Evolutionary conservation across 2,888 invertebrate genomes (phyloP), one percentile per base, ranked within the genome.

Genomic region (Diachrysia chrysitis): DNA sequence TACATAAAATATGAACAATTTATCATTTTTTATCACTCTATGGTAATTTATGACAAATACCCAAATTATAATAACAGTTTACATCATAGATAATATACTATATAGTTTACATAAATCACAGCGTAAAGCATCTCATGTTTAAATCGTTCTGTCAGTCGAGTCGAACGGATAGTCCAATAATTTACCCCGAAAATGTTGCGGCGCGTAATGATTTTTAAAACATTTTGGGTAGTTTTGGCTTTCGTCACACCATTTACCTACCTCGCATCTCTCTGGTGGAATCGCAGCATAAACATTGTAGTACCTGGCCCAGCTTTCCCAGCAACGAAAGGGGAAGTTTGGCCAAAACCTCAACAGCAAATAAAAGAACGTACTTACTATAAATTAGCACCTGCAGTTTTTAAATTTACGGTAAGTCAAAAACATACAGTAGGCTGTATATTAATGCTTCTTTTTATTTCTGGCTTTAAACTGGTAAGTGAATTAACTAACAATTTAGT

Each of bases 341-440:
- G 97, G 97, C 97, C 97, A 0, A 93, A 96, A 84, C 97, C 97
- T 0, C 96, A 96, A 73, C 79, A 90, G 12, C 96, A 96, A 87
- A 84, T 88, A 53, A 92, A 93, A 73, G 84, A 87, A 12, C 87
- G 90, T 21, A 85, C 85, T 14, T 96, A 90, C 87, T 95, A 92
- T 79, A 85, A 95, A 67, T 83, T 97, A 19, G 83, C 95, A 63
- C 95, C 96, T 1, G 83, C 90, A 5, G 83, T 86, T 63, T 96
- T 97, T 82, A 78, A 90, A 68, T 94, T 96, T 81, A 81, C 89
- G 85, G 96, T 96, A 89, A 91, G 93, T 66, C 29, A 23, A 29
- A 29, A 63, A 12, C 9, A 16, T 23, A 57, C 2, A 37, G 9
- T 25, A 42, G 42, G n/a, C 42, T 42, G 5, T n/a, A n/a, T n/a